Evolutionary conservation across 1,140 invertebrate species (phyloP), one percentile per base, ranked within the genome.

Genomic region (Calliphora vicina): DNA sequence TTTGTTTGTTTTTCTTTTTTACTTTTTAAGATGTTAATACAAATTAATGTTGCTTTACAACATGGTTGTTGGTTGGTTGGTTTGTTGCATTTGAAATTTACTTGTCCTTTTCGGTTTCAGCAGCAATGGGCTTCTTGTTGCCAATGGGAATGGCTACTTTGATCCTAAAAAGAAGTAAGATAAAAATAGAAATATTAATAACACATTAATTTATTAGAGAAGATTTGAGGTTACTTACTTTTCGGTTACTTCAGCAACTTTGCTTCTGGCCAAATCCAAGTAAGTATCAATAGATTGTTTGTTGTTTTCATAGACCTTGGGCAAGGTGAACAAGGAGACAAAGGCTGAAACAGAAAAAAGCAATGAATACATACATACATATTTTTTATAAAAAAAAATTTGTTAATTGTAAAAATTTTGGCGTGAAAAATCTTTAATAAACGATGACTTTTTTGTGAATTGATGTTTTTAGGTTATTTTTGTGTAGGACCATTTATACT

Each of bases 261-360:
- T 98, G 89, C 93, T 94, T 91, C 94, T 94, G 83, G 96, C 96
- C 90, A 98, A 91, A 87, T 96, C 95, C 85, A 99, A 92, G 91
- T 99, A 97, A 91, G 97, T 94, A 92, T 99, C 98, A 90, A 99
- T 98, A 92, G 98, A 97, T 87, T 95, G 94, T 93, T 99, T 97
- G 94, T 99, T 99, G 91, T 97, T 96, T 93, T 99, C 98, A 91
- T 99, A 99, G 27, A 99, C 95, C 93, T 99, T 99, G 27, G 98
- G 98, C 91, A 99, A 92, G 84, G 97, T 96, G 93, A 99, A 99
- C 84, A 99, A 92, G 84, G 95, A 95, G 85, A 99, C 94, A 90
- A 97, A 97, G 87, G 94, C 97, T 98, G 91, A 45, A 94, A 93
- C 74, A 50, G 50, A 83, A 80, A 82, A 27, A 81, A 73, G 35